Conservation (phyloP, 2,797 vertebrate species). For the Taeniopygia guttata region DNA sequence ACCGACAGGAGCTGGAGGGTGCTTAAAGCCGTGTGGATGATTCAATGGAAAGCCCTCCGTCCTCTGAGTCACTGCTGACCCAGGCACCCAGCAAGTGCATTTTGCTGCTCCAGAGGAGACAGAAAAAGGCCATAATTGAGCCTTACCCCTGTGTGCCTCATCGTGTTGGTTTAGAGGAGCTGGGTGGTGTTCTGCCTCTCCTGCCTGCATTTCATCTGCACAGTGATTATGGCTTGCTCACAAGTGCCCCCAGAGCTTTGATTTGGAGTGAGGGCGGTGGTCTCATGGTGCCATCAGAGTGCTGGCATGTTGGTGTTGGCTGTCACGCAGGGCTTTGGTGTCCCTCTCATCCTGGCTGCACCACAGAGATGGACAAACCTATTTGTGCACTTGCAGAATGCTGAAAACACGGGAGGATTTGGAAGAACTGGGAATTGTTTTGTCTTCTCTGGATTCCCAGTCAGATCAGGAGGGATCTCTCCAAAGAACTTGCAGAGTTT, state of each 20-base stretch:
- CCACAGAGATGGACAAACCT: not conserved
- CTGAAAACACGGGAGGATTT: not conserved
- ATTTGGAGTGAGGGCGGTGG: not conserved
- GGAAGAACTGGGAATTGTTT: not conserved
- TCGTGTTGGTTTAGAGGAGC: not conserved
- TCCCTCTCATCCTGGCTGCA: not conserved
- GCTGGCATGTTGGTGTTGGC: not conserved
- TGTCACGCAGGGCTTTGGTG: not conserved
- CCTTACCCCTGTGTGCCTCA: not conserved
- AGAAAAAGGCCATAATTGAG: conserved; percentile 19
- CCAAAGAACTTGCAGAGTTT: not conserved
- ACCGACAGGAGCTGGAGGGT: not conserved
- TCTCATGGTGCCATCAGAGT: not conserved
- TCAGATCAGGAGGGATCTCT: not conserved
- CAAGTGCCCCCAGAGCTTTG: not conserved
- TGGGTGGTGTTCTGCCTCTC: conserved; percentile 29
- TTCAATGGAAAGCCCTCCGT: conserved; percentile 24
- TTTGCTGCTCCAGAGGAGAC: not conserved
- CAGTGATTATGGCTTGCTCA: not conserved
- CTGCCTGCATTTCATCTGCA: not conserved
- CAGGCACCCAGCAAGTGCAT: not conserved
- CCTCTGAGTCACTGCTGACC: conserved; percentile 53
- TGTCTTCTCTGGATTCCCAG: not conserved
- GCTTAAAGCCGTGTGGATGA: not conserved
- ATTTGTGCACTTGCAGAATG: not conserved